phyloP scores from a whole-genome alignment of 2,888 invertebrate species.

The Autographa pulchrina region DNA sequence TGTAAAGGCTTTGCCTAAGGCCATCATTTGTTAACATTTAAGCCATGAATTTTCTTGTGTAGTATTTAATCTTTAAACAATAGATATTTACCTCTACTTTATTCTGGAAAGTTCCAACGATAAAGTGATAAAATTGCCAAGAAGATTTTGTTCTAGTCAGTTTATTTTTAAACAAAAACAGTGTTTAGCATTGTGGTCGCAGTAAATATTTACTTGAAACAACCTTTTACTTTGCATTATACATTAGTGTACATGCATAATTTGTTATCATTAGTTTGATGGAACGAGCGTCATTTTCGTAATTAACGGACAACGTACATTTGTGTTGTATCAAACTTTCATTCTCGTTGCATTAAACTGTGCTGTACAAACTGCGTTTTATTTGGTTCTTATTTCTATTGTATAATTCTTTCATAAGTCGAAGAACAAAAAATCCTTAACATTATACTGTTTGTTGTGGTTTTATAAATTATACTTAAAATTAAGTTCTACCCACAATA shows the following conservation, averaged over 20 bases:
- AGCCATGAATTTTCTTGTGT: no score
- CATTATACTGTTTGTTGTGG: constrained; percentile 11
- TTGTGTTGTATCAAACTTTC: not conserved
- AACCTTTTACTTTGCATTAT: not conserved
- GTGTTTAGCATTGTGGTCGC: not conserved
- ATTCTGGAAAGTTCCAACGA: constrained; percentile 1
- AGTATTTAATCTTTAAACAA: not conserved
- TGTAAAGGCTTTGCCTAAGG: no score
- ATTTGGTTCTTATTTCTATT: not conserved
- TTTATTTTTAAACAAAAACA: not conserved
- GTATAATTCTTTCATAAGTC: not conserved
- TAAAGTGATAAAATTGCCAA: not conserved
- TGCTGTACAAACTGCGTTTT: not conserved
- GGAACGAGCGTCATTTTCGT: not conserved
- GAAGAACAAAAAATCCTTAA: not conserved
- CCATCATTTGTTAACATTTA: no score
- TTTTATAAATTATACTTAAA: constrained; percentile 37
- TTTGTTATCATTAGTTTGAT: not conserved
- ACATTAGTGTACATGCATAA: constrained; percentile 7
- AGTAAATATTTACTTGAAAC: not conserved
- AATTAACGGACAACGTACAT: not conserved
- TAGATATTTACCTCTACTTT: not conserved
- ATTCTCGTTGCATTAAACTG: not conserved
- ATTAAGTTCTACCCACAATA: constrained; percentile 54
- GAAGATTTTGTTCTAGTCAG: not conserved